These are phyloP conservation scores for Hormiphora californensis DNA, from an alignment of 37 sponge, comb jelly and placozoan species.

Conservation along the genomic window DNA sequence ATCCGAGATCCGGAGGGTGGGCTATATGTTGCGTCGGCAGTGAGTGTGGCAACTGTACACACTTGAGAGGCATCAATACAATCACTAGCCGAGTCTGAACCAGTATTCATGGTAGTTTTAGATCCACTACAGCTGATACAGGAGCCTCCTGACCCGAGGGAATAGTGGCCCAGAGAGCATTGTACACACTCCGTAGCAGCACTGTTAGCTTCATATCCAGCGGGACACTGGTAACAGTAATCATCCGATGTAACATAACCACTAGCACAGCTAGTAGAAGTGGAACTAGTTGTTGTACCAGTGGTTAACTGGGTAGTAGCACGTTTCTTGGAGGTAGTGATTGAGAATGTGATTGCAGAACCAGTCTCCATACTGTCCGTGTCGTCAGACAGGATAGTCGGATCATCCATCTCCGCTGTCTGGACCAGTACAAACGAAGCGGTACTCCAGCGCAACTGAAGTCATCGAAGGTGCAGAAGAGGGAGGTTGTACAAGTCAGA, in stretches of 20 bases:
- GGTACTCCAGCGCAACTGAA: neutral
- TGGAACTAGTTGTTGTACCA: neutral
- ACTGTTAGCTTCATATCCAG: neutral
- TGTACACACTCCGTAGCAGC: neutral
- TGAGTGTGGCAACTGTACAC: neutral
- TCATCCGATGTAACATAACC: neutral
- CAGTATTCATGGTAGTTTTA: neutral
- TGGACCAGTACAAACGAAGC: neutral
- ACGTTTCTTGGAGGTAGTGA: neutral
- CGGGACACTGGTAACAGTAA: neutral
- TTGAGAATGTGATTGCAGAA: neutral
- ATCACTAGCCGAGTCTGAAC: neutral
- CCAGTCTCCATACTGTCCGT: neutral
- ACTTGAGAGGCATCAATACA: neutral
- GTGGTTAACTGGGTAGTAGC: neutral
- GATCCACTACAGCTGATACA: neutral
- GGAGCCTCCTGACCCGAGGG: neutral
- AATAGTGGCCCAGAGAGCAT: neutral
- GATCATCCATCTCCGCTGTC: neutral
- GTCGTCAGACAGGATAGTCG: neutral
- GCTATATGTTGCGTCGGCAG: neutral
- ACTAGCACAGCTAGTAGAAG: neutral
- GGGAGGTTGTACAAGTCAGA: neutral
- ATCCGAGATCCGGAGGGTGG: neutral
- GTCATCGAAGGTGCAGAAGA: neutral